Percentiles rank a stretch among this genome's conserved stretches.
Conservation (phyloP, 2,113 vertebrate species). For the Lucifuga dentata region DNA sequence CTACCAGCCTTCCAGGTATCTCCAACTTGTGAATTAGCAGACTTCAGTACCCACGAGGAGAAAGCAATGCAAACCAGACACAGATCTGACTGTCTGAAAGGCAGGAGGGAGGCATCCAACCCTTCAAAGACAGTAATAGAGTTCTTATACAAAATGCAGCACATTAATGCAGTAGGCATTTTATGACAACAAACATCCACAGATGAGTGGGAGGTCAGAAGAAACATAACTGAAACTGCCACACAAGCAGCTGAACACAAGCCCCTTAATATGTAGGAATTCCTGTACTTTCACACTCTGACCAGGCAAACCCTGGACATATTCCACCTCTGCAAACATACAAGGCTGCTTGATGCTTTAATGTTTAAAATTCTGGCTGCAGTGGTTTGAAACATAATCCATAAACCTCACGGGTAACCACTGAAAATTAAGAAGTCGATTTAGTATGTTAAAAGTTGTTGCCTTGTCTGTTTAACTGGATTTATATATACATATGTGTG, state of each 20-base stretch:
- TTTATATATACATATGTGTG: not conserved
- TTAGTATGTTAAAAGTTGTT: not conserved
- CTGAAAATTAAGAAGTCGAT: not conserved
- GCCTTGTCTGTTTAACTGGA: too few species aligned
- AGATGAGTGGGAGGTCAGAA: not conserved
- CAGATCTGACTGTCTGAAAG: slow-evolving; percentile 87
- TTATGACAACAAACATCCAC: not conserved
- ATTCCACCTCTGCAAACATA: not conserved
- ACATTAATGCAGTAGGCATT: too few species aligned
- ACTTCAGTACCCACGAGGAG: slow-evolving; percentile 94
- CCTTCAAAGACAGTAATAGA: slow-evolving; percentile 58
- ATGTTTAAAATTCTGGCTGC: slow-evolving; percentile 5
- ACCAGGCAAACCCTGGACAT: slow-evolving; percentile 2
- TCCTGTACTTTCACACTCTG: slow-evolving; percentile 37
- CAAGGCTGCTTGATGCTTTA: slow-evolving; percentile 8
- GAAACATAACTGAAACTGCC: slow-evolving; percentile 14
- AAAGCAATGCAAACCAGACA: slow-evolving; percentile 95
- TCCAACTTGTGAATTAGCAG: slow-evolving; percentile 87
- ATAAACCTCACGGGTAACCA: not conserved
- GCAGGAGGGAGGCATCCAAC: slow-evolving; percentile 72
- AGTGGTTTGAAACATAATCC: slow-evolving; percentile 11
- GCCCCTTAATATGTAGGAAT: slow-evolving; percentile 3
- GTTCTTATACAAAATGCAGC: not conserved
- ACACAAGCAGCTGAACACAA: slow-evolving; percentile 44
- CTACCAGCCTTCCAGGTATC: slow-evolving; percentile 96